Evolutionary conservation across 2,888 invertebrate genomes (phyloP), one percentile per base, ranked within the genome.

Genomic region (Tetranychus truncatus): DNA sequence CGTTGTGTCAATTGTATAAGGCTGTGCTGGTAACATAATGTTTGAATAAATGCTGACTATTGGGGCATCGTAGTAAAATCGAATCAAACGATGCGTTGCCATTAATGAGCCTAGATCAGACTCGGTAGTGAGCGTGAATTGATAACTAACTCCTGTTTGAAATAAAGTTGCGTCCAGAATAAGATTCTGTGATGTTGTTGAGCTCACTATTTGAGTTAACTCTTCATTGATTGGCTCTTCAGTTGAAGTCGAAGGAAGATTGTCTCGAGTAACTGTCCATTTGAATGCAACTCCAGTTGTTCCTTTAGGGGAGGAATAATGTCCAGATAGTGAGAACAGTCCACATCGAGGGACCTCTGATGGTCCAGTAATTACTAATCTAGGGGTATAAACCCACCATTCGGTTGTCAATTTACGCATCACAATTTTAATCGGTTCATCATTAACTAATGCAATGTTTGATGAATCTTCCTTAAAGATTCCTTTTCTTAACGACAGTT

Each of bases 281-380:
- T 69, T 24, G 65, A 77, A 79, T 21, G 69, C 67, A 18, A 77
- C 77, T 20, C 75, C 74, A 45, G 78, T 75, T 73, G 78, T 77
- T 65, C 79, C 79, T 55, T 77, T 77, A 11, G 79, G 78, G 11
- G 79, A 79, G 24, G 77, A 77, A 69, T 77, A 79, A 74, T 79
- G 79, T 0, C 77, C 79, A 20, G 77, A 74, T 24, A 79, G 74
- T 11, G 78, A 75, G 74, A 79, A 79, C 0, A 73, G 15, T 1
- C 78, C 78, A 76, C 79, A 79, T 11, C 75, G 45, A 18, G 79
- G 77, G 9, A 78, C 66, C 73, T 77, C 78, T 67, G 74, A 74
- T 9, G 79, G 78, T 21, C 79, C 79, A 69, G 77, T 78, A 1
- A 79, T 76, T 18, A 74, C 75, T 11, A 77, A 69, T 20, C 66